phyloP scores from a whole-genome alignment of 2,797 vertebrate species.

The Ispidina lecontei region DNA sequence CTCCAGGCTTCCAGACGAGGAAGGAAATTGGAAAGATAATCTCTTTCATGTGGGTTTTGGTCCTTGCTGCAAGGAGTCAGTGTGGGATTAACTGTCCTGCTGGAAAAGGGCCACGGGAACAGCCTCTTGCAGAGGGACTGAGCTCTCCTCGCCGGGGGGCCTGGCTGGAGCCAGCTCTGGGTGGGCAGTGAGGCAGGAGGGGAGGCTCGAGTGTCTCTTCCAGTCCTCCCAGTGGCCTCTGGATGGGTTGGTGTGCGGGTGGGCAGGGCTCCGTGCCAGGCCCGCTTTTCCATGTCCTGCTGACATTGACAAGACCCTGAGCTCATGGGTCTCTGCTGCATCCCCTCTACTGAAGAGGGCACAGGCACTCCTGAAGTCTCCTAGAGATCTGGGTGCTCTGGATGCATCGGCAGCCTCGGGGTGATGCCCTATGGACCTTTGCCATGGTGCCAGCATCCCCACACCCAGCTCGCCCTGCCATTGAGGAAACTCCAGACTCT shows the following conservation, averaged over 20 bases:
- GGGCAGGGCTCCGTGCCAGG: neutral
- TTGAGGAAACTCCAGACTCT: neutral
- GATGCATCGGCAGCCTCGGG: neutral
- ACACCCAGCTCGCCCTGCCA: rapidly evolving
- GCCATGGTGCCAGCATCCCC: rapidly evolving
- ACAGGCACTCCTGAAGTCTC: rapidly evolving
- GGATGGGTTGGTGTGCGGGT: neutral
- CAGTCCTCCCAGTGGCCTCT: neutral
- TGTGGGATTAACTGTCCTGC: conserved; percentile 20
- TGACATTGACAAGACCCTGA: rapidly evolving
- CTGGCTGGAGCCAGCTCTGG: rapidly evolving
- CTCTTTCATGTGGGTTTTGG: conserved; percentile 47
- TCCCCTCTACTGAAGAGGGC: neutral
- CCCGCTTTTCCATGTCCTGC: neutral
- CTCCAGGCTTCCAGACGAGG: neutral
- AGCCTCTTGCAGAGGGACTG: neutral
- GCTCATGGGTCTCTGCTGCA: rapidly evolving
- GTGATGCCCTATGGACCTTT: rapidly evolving
- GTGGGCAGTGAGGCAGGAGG: neutral
- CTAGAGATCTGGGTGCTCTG: neutral
- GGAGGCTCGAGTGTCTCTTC: rapidly evolving
- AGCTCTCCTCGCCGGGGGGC: neutral
- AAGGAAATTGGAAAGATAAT: conserved; percentile 1
- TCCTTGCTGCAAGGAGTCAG: neutral
- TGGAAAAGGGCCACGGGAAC: neutral